A percentile compares a stretch with the other conserved stretches of the same genome.
Evolutionary conservation across 2,797 vertebrate genomes (phyloP).

Genomic region (Gouania willdenowi): DNA sequence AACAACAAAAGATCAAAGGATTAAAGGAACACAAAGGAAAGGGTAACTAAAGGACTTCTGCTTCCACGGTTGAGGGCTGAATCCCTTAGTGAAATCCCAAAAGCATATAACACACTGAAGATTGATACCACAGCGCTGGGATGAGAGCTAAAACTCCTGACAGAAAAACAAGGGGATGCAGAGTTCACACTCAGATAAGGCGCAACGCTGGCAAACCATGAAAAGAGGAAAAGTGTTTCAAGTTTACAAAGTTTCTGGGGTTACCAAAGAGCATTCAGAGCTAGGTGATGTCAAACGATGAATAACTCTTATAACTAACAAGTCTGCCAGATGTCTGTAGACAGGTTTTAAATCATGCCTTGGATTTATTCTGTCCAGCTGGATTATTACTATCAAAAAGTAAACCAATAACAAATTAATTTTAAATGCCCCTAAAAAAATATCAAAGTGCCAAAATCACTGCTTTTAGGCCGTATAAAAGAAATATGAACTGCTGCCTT

Average conservation of each 20-base stretch:
- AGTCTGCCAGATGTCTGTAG: too few species aligned
- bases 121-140: constrained; percentile 23
- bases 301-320: too few species aligned
- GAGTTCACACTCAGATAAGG: constrained; percentile 34
- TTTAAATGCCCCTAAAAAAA: too few species aligned
- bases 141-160: constrained; percentile 46
- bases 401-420: too few species aligned
- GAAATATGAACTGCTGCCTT: constrained; percentile 66
- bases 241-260: constrained; percentile 14
- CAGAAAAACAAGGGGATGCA: constrained; percentile 39
- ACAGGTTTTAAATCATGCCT: too few species aligned
- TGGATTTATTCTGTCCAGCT: too few species aligned
- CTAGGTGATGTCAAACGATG: constrained; percentile 32
- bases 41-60: constrained; percentile 45
- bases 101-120: constrained; percentile 33
- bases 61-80: constrained; percentile 49
- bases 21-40: constrained; percentile 28
- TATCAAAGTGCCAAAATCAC: too few species aligned
- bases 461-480: too few species aligned
- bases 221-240: constrained; percentile 17
- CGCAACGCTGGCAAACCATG: constrained; percentile 8
- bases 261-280: constrained; percentile 20
- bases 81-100: constrained; percentile 48
- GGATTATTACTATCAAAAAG: too few species aligned
- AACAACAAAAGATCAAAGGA: constrained; percentile 48